Base-by-base conservation (phyloP, 2,113 vertebrate species). In the Neodontobutis hainanensis region DNA sequence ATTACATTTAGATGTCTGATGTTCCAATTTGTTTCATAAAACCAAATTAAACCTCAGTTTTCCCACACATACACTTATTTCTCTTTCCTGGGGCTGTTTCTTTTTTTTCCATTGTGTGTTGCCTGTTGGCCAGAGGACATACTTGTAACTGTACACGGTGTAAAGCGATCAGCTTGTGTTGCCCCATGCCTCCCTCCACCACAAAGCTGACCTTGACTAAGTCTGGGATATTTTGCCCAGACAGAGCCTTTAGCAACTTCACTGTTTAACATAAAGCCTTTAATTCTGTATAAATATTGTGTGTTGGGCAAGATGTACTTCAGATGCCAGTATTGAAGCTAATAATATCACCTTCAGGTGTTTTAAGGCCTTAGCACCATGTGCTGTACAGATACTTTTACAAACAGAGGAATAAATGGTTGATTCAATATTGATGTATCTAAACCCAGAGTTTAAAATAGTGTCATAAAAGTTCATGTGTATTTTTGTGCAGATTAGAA, bases 121-220 rank as follows among this genome's bases (percentile, higher is more conserved):
- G 69, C 69, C 74, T 65, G n/a, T 11, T 44, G 64, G 52, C 65
- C 27, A 36, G 15, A 84, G 62, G 77, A 67, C 83, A 71, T 11
- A 49, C 47, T 58, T 73, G 77, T 80, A 79, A 82, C 82, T 62
- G 72, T 51, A 75, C 58, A 40, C 68, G 16, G 52, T 76, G 83
- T 75, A 75, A 78, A 71, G 12, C 11, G 75, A 81, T 70, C 64
- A n/a, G 52, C 11, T 19, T 4, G 35, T 68, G 69, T 65, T 47
- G 51, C 58, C 44, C 35, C 48, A 10, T 5, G 4, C 43, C 51
- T 49, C 47, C 15, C 47, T 48, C 58, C 71, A 48, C 45, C 56
- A 38, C 47, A 52, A 32, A 48, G 16, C 70, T 77, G 71, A 77
- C 78, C 82, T 86, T 72, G 70, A 8, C 58, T 11, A 36, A 65